Percentiles rank a stretch among this genome's conserved stretches.
Conservation (phyloP, 2,797 vertebrate genomes). For the Microtus californicus region DNA sequence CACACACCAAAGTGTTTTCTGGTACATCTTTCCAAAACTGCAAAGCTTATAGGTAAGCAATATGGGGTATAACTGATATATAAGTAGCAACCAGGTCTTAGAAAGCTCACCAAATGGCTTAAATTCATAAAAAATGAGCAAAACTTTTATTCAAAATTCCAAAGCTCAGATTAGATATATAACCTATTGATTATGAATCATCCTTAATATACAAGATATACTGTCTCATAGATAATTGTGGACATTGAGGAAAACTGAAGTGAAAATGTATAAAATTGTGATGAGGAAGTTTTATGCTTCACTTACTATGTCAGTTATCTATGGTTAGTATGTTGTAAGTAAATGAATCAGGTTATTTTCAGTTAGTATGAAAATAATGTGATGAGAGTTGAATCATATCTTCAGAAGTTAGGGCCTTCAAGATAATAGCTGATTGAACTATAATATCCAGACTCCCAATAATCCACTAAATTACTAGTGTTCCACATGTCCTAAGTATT, state of each 20-base stretch:
- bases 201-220: rapidly evolving
- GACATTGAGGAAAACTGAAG: background rate
- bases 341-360: background rate
- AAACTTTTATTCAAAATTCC: background rate
- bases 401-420: rapidly evolving
- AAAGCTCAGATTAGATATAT: background rate
- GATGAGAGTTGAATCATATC: background rate
- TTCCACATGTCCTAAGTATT: background rate
- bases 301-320: background rate
- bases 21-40: conserved; percentile 27
- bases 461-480: background rate
- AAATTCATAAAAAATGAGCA: background rate
- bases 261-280: background rate
- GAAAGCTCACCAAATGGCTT: background rate
- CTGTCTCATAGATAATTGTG: background rate
- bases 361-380: background rate
- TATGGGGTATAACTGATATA: background rate
- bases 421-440: background rate
- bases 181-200: background rate
- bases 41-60: background rate
- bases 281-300: background rate
- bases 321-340: too few species aligned
- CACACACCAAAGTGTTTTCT: background rate
- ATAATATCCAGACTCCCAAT: background rate
- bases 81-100: background rate